phyloP scores from a whole-genome alignment of 2,797 vertebrate genomes.

The Percopsis omiscomaycus region DNA sequence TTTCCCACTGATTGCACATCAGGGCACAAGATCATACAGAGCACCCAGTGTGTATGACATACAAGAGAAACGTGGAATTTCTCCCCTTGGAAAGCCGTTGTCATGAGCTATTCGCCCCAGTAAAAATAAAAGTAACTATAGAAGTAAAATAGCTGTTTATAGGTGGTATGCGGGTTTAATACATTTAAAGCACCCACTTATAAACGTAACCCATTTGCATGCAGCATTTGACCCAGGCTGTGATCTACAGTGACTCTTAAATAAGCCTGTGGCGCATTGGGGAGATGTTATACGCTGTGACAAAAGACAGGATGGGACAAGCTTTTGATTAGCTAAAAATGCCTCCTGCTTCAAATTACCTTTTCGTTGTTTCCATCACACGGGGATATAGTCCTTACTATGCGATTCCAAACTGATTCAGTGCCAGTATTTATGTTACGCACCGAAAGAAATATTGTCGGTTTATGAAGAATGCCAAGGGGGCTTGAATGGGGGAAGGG shows the following conservation, averaged over 20 bases:
- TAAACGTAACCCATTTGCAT: slow-evolving; percentile 54
- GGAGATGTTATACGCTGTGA: slow-evolving; percentile 72
- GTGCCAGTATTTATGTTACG: slow-evolving; percentile 26
- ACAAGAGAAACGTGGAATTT: slow-evolving; percentile 44
- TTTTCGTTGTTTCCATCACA: slow-evolving; percentile 10
- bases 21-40: slow-evolving; percentile 53
- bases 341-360: slow-evolving; percentile 40
- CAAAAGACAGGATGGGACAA: slow-evolving; percentile 67
- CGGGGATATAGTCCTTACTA: neutral
- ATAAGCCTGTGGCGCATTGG: slow-evolving; percentile 69
- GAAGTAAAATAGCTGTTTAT: slow-evolving; percentile 7
- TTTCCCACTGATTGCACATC: slow-evolving; percentile 48
- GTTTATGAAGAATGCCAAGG: slow-evolving; percentile 26
- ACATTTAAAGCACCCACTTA: neutral
- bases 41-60: slow-evolving; percentile 56
- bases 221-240: slow-evolving; percentile 65
- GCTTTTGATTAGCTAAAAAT: slow-evolving; percentile 50
- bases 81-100: slow-evolving; percentile 28
- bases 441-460: slow-evolving; percentile 14
- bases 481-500: slow-evolving; percentile 20
- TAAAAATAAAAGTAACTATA: slow-evolving; percentile 5
- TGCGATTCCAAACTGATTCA: slow-evolving; percentile 22
- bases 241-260: slow-evolving; percentile 73
- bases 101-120: slow-evolving; percentile 26
- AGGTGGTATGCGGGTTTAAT: neutral